Evolutionary conservation across 1,140 invertebrate genomes (phyloP).

Genomic region (Zaprionus gabonicus): DNA sequence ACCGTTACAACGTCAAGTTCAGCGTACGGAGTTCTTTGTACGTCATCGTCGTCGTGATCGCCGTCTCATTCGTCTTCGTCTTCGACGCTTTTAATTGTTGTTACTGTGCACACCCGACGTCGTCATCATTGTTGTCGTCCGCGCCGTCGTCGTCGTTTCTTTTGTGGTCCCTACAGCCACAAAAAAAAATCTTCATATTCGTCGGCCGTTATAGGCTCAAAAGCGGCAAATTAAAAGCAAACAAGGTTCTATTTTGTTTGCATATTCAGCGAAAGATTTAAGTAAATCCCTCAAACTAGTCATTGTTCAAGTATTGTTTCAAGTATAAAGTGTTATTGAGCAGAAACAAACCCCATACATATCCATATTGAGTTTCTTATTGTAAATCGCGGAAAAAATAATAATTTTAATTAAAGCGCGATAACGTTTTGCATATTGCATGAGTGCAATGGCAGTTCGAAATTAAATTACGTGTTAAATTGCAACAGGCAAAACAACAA

Average conservation of each 20-base stretch:
- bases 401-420: slow-evolving; percentile 43
- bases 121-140: not conserved
- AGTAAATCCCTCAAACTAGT: slow-evolving; percentile 33
- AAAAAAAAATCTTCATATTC: slow-evolving; percentile 12
- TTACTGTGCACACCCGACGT: slow-evolving; percentile 43
- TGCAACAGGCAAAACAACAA: slow-evolving; percentile 27
- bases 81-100: slow-evolving; percentile 62
- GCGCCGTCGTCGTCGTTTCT: slow-evolving; percentile 34
- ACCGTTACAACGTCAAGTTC: slow-evolving; percentile 75
- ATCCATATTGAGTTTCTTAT: slow-evolving; percentile 19
- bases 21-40: slow-evolving; percentile 60
- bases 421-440: slow-evolving; percentile 29
- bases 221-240: slow-evolving; percentile 66
- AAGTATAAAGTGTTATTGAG: slow-evolving; percentile 39
- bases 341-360: slow-evolving; percentile 23
- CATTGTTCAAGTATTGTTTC: slow-evolving; percentile 13
- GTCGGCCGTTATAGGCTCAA: slow-evolving; percentile 37
- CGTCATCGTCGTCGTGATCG: slow-evolving; percentile 36
- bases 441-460: slow-evolving; percentile 24
- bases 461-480: slow-evolving; percentile 75
- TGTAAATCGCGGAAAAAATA: slow-evolving; percentile 22
- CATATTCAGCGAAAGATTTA: slow-evolving; percentile 33
- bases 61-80: slow-evolving; percentile 52
- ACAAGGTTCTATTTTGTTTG: slow-evolving; percentile 64
- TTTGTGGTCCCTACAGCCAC: slow-evolving; percentile 23